phyloP scores from a whole-genome alignment of 2,113 vertebrate species.

The Tapirus terrestris region DNA sequence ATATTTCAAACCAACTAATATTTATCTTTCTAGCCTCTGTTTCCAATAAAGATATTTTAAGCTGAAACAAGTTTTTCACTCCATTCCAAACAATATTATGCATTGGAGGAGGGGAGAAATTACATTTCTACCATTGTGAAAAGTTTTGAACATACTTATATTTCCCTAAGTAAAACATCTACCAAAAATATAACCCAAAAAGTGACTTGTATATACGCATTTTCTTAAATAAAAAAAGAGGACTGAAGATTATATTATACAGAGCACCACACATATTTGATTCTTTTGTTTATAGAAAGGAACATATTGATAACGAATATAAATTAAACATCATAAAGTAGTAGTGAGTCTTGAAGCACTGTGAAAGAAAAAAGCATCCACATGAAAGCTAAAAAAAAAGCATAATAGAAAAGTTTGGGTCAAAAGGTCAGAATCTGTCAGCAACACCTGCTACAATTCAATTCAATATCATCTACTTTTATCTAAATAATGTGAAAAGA shows the following conservation, averaged over 20 bases:
- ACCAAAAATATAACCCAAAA: not conserved
- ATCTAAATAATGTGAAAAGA: not conserved
- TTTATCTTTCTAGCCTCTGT: not conserved
- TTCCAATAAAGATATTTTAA: not conserved
- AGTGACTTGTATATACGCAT: not conserved
- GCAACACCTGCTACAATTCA: not conserved
- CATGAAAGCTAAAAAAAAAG: not conserved
- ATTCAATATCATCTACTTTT: conserved; percentile 13
- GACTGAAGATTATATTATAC: not conserved
- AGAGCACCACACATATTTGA: not conserved
- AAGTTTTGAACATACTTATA: not conserved
- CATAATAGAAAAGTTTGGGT: not conserved
- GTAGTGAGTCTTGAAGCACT: not conserved
- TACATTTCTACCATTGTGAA: not conserved
- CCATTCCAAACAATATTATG: not conserved
- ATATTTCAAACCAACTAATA: not conserved
- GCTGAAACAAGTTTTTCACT: not conserved
- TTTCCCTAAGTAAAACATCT: not conserved
- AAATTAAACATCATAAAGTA: conserved; percentile 40
- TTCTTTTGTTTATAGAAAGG: not conserved
- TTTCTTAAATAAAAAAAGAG: not conserved
- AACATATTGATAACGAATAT: conserved; percentile 27
- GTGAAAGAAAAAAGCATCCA: not conserved
- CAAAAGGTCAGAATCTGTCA: not conserved
- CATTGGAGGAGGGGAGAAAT: not conserved